Evolutionary conservation across 2,113 vertebrate genomes (phyloP).

Genomic region (Chrysochloris asiatica): DNA sequence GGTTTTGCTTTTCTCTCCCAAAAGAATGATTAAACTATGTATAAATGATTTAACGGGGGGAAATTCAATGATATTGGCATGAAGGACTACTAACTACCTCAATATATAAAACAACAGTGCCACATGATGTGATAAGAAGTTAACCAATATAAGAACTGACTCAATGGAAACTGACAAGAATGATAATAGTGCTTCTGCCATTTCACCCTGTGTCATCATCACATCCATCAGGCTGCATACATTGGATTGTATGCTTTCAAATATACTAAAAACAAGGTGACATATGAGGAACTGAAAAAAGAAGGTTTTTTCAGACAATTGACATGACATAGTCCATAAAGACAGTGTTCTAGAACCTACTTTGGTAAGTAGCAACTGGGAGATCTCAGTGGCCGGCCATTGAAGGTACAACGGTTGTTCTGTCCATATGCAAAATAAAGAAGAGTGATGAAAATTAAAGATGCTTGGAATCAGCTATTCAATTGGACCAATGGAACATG

Average conservation of each 20-base stretch:
- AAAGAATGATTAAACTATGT: slow-evolving; percentile 43
- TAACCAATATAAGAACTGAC: slow-evolving; percentile 47
- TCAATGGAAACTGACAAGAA: background rate
- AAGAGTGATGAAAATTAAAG: too few species aligned
- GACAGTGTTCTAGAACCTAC: too few species aligned
- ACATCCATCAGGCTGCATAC: background rate
- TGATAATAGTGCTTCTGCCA: background rate
- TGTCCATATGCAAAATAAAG: too few species aligned
- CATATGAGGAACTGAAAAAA: background rate
- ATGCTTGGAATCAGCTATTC: too few species aligned
- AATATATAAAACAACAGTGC: too few species aligned
- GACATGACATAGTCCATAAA: too few species aligned
- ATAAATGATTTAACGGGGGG: slow-evolving; percentile 58
- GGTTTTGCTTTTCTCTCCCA: slow-evolving; percentile 36
- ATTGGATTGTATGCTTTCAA: background rate
- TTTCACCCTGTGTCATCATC: background rate
- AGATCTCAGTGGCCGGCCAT: too few species aligned
- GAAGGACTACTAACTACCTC: slow-evolving; percentile 23
- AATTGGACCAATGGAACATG: too few species aligned
- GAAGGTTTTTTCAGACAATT: too few species aligned
- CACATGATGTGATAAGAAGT: slow-evolving; percentile 55
- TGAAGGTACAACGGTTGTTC: too few species aligned
- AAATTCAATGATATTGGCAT: slow-evolving; percentile 54
- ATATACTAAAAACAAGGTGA: background rate
- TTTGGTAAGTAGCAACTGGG: too few species aligned